A percentile compares a stretch with the other conserved stretches of the same genome.
Evolutionary conservation across 2,113 vertebrate genomes (phyloP).

Genomic region (Andinoacara biseriatus): DNA sequence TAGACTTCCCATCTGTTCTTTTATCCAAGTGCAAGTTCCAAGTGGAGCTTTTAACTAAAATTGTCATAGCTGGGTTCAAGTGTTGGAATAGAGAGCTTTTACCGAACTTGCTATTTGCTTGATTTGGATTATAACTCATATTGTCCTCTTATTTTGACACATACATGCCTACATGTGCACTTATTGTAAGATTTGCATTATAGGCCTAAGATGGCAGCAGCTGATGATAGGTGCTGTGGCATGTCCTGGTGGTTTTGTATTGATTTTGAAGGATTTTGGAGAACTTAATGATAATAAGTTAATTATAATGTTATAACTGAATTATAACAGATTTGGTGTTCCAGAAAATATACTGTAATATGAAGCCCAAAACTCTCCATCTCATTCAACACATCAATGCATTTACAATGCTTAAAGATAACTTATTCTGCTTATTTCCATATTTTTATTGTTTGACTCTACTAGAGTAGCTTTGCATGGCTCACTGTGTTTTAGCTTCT

Average conservation of each 20-base stretch:
- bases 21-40: constrained; percentile 41
- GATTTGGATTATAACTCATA: constrained; percentile 9
- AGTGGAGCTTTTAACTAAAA: constrained; percentile 43
- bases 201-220: constrained; percentile 14
- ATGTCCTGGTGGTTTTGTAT: background rate
- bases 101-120: constrained; percentile 15
- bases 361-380: background rate
- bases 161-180: background rate
- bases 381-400: background rate
- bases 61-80: constrained; percentile 23
- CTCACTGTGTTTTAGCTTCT: background rate
- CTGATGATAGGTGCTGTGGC: background rate
- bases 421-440: background rate
- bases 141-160: constrained; percentile 3
- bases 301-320: too few species aligned
- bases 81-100: constrained; percentile 35
- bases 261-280: background rate
- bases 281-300: background rate
- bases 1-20: constrained; percentile 32
- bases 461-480: too few species aligned
- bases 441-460: background rate
- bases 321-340: background rate
- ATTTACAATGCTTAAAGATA: background rate
- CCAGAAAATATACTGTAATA: background rate
- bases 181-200: background rate